These are phyloP conservation scores for Rhingia rostrata DNA, from an alignment of 2,888 invertebrate genomes.

Conservation along the genomic window DNA sequence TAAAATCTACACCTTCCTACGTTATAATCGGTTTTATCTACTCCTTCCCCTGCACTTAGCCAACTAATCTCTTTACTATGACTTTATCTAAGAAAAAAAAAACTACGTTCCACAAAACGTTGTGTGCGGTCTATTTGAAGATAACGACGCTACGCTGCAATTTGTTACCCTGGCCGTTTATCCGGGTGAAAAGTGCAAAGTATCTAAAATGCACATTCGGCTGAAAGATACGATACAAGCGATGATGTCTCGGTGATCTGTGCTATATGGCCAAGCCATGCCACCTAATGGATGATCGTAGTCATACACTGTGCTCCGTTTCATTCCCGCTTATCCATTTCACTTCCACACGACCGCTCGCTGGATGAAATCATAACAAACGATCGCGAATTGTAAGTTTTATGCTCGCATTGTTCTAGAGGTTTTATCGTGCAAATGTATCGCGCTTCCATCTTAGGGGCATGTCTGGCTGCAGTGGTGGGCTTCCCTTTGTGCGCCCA, in stretches of 20 bases:
- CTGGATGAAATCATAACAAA: constrained; percentile 37
- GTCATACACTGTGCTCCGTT: constrained; percentile 33
- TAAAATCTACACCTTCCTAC: no score
- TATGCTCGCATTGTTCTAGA: constrained; percentile 52
- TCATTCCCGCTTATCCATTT: background rate
- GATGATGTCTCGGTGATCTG: constrained; percentile 23
- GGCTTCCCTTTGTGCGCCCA: constrained; percentile 43
- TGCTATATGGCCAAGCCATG: constrained; percentile 54
- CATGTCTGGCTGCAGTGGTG: constrained; percentile 12
- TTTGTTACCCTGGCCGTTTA: constrained; percentile 33
- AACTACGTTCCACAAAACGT: constrained; percentile 38
- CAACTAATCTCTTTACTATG: constrained; percentile 31
- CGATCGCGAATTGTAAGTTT: constrained; percentile 50
- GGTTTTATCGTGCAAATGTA: constrained; percentile 42
- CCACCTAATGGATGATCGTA: constrained; percentile 65
- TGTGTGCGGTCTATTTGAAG: constrained; percentile 66
- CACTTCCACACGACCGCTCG: constrained; percentile 10
- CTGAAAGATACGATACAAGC: constrained; percentile 14
- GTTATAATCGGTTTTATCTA: no score
- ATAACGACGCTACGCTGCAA: constrained; percentile 22
- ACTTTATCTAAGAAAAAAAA: constrained; percentile 10
- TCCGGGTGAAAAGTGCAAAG: background rate
- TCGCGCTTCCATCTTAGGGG: constrained; percentile 42
- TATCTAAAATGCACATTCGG: constrained; percentile 6
- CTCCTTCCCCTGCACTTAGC: constrained; percentile 13